Percentiles rank a stretch among this genome's conserved stretches.
Conservation (phyloP, 1,140 invertebrate species). For the Microvelia longipes region DNA sequence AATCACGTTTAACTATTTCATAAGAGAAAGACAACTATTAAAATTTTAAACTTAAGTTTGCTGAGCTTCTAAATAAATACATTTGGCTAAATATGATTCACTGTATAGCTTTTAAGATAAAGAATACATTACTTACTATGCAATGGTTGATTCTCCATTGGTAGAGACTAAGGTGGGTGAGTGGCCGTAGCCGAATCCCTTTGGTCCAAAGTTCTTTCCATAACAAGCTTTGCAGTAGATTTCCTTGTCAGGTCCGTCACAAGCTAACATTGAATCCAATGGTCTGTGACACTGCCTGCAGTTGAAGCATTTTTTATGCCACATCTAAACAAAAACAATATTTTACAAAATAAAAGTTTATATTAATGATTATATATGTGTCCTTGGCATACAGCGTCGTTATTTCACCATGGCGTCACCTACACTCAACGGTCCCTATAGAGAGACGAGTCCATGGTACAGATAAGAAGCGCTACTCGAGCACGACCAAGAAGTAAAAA, state of each 20-base stretch:
- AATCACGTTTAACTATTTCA: too few relatives aligned
- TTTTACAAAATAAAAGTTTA: too few relatives aligned
- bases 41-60: too few relatives aligned
- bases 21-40: too few relatives aligned
- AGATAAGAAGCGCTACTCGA: too few relatives aligned
- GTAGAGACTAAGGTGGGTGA: constrained; percentile 65
- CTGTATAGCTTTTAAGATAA: too few relatives aligned
- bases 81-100: too few relatives aligned
- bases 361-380: not conserved
- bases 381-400: not conserved
- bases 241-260: constrained; percentile 75
- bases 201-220: constrained; percentile 74
- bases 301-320: constrained; percentile 90
- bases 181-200: constrained; percentile 78
- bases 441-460: too few relatives aligned
- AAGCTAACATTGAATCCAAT: constrained; percentile 79
- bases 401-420: too few relatives aligned
- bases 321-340: constrained; percentile 48
- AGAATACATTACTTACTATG: constrained; percentile 49
- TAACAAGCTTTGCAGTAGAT: constrained; percentile 80
- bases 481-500: too few relatives aligned
- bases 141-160: constrained; percentile 50
- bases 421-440: too few relatives aligned
- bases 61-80: too few relatives aligned
- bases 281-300: constrained; percentile 84